Conservation (phyloP, 2,113 vertebrate genomes). For the Sardina pilchardus region DNA sequence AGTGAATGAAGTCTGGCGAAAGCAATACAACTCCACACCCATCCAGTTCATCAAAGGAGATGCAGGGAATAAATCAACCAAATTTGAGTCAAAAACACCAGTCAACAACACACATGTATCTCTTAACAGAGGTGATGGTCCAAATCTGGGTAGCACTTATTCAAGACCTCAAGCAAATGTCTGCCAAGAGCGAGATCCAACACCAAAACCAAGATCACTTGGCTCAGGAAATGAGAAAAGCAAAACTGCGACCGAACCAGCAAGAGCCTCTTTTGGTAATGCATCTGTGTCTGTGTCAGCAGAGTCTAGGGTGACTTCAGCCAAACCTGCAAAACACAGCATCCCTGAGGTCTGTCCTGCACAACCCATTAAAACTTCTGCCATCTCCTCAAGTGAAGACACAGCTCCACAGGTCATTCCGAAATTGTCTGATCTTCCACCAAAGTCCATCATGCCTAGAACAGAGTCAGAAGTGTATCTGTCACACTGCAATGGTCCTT, state of each 20-base stretch:
- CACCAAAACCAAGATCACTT: background rate
- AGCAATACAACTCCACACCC: background rate
- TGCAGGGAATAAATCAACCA: background rate
- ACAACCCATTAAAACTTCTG: background rate
- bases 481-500: slow-evolving; percentile 77
- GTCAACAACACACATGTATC: background rate
- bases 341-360: background rate
- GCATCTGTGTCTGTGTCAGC: background rate
- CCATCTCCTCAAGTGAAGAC: background rate
- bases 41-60: background rate
- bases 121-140: background rate
- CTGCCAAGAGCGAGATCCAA: background rate
- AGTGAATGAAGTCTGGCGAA: background rate
- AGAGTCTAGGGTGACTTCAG: background rate
- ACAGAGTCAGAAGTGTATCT: slow-evolving; percentile 77
- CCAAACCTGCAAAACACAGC: background rate
- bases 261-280: background rate
- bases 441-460: slow-evolving; percentile 67
- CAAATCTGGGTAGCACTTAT: background rate
- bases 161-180: background rate
- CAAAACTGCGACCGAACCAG: background rate
- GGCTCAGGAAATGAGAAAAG: background rate
- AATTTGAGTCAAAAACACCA: background rate
- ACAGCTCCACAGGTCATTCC: slow-evolving; percentile 43
- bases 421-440: slow-evolving; percentile 69